Conservation (phyloP, 1,140 invertebrate genomes). For the Drosophila saltans region DNA sequence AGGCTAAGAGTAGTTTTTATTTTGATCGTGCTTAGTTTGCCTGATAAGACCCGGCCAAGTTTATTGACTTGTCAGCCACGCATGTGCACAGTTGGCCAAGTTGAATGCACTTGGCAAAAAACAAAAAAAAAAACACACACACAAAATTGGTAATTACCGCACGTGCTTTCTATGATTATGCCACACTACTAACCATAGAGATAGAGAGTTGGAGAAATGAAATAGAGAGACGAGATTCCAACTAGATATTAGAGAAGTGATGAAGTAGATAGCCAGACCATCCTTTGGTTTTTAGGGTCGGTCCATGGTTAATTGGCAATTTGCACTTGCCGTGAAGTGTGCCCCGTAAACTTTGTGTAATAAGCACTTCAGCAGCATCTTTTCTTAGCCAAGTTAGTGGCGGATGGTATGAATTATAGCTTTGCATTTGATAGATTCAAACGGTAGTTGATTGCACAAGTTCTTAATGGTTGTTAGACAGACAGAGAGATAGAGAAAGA, state of each 20-base stretch:
- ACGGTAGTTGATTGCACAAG: constrained; percentile 62
- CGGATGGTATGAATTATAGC: constrained; percentile 58
- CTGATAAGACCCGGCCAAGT: constrained; percentile 62
- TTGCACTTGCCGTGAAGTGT: constrained; percentile 51
- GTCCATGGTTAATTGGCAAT: constrained; percentile 65
- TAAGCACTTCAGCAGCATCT: constrained; percentile 17
- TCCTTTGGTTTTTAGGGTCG: constrained; percentile 7
- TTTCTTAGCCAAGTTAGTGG: background rate
- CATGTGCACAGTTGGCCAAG: constrained; percentile 77
- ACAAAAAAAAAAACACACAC: constrained; percentile 16
- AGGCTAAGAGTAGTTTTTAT: background rate
- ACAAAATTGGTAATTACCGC: constrained; percentile 74
- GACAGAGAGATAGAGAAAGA: too few species aligned
- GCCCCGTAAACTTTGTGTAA: constrained; percentile 18
- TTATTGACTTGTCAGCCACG: constrained; percentile 66
- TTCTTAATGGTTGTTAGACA: constrained; percentile 11
- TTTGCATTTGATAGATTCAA: constrained; percentile 64
- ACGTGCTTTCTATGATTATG: constrained; percentile 79
- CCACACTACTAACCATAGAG: constrained; percentile 23
- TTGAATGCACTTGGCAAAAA: constrained; percentile 56
- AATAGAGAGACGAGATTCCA: background rate
- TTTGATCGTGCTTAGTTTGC: constrained; percentile 76
- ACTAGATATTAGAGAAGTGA: too few species aligned
- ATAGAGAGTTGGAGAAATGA: background rate
- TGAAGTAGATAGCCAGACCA: background rate